Conservation (phyloP, 23 tunicate species). For the Aplidium turbinatum region DNA sequence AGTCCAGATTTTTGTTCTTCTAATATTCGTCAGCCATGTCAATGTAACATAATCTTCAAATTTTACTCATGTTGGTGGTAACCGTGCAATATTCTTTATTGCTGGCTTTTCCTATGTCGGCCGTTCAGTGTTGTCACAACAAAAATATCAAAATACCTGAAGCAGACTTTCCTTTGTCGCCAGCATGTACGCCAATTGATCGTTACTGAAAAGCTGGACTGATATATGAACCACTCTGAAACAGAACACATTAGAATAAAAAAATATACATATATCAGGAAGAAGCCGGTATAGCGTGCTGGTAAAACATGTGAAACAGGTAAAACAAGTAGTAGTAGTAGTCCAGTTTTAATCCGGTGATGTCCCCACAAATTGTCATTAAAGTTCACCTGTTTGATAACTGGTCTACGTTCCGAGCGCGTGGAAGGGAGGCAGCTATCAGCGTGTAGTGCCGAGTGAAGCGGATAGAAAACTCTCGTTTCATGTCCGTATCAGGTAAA, state of each 20-base stretch:
- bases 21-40: too few species aligned
- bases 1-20: too few species aligned
- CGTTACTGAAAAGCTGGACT: constrained; percentile 90
- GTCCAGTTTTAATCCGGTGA: too few species aligned
- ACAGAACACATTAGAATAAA: too few species aligned
- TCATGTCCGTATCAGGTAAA: constrained; percentile 66
- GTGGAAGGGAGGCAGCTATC: constrained; percentile 47
- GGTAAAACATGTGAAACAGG: too few species aligned
- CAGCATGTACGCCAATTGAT: constrained; percentile 57
- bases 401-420: constrained; percentile 37
- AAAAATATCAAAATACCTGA: constrained; percentile 46
- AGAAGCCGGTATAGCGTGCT: too few species aligned
- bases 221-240: constrained; percentile 94
- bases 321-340: too few species aligned
- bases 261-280: too few species aligned
- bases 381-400: constrained; percentile 43
- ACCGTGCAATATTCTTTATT: background rate
- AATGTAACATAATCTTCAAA: too few species aligned
- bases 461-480: constrained; percentile 57
- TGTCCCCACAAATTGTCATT: background rate
- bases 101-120: background rate
- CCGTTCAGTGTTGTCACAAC: background rate
- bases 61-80: background rate
- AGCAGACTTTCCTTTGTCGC: constrained; percentile 57
- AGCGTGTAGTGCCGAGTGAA: constrained; percentile 79